phyloP scores from a whole-genome alignment of 2,113 vertebrate genomes.

The Echinops telfairi region DNA sequence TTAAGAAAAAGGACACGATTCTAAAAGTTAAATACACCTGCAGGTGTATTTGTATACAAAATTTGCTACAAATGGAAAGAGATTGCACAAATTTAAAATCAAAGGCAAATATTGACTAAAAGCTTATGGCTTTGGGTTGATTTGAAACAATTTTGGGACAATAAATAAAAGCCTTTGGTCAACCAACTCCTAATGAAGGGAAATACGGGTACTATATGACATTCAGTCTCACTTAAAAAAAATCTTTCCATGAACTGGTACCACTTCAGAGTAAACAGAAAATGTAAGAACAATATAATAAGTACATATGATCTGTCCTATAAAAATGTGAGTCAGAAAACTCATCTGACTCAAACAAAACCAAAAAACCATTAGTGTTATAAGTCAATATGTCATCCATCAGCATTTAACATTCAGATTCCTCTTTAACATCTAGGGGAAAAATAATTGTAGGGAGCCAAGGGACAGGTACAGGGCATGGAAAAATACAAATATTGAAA shows the following conservation, averaged over 20 bases:
- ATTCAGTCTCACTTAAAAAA: slow-evolving; percentile 41
- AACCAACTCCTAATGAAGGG: neutral
- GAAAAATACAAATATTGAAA: slow-evolving; percentile 11
- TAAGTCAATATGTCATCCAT: neutral
- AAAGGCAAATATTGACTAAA: slow-evolving; percentile 62
- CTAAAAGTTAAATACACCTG: slow-evolving; percentile 51
- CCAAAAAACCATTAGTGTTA: neutral
- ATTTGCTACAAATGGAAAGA: slow-evolving; percentile 51
- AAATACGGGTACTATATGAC: slow-evolving; percentile 32
- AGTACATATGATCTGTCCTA: slow-evolving; percentile 27
- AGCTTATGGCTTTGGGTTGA: slow-evolving; percentile 41
- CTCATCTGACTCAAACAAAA: neutral
- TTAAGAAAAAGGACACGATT: slow-evolving; percentile 34
- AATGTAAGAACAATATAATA: slow-evolving; percentile 3
- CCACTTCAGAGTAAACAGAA: slow-evolving; percentile 19
- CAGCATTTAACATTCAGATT: slow-evolving; percentile 38
- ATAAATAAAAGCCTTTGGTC: slow-evolving; percentile 44
- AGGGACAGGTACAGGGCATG: neutral
- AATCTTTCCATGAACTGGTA: slow-evolving; percentile 56
- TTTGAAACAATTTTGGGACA: slow-evolving; percentile 63
- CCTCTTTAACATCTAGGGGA: slow-evolving; percentile 4
- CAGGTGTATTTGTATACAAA: slow-evolving; percentile 54
- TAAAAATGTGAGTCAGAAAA: slow-evolving; percentile 60
- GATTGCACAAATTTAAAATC: slow-evolving; percentile 56
- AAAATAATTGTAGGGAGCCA: neutral